These are phyloP conservation scores for Meteorus cinctellus DNA, from an alignment of 2,888 invertebrate species.

Conservation along the genomic window DNA sequence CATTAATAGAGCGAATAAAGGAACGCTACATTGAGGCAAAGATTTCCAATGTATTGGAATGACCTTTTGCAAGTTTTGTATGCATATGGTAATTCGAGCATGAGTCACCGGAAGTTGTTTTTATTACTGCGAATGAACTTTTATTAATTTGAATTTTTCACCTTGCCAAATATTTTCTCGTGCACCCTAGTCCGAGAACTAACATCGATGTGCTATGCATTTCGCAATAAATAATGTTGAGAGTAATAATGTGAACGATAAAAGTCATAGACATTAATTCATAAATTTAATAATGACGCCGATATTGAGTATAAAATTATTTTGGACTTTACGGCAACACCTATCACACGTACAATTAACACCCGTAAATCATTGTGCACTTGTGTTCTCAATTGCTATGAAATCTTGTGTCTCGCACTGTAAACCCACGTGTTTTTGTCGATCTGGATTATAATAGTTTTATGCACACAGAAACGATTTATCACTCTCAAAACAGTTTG, in stretches of 20 bases:
- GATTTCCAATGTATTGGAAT: no score
- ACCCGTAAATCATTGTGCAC: background rate
- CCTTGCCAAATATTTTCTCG: background rate
- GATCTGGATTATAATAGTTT: slow-evolving; percentile 18
- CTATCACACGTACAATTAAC: slow-evolving; percentile 13
- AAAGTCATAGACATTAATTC: background rate
- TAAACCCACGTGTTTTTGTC: slow-evolving; percentile 11
- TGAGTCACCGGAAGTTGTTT: background rate
- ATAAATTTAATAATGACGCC: background rate
- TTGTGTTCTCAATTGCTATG: background rate
- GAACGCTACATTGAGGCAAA: no score
- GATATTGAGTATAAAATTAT: slow-evolving; percentile 10
- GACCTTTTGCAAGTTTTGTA: background rate
- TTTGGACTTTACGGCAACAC: slow-evolving; percentile 7
- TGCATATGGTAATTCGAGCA: background rate
- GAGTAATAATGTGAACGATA: background rate
- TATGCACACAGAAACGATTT: slow-evolving; percentile 29
- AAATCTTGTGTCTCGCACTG: background rate
- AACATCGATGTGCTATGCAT: background rate
- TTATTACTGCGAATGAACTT: background rate
- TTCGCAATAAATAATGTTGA: background rate
- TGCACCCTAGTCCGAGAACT: background rate
- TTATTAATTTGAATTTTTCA: background rate
- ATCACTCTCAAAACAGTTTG: slow-evolving; percentile 25
- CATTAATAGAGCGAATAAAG: no score